phyloP scores from a whole-genome alignment of 2,797 vertebrate species.

The Gymnocypris eckloni region DNA sequence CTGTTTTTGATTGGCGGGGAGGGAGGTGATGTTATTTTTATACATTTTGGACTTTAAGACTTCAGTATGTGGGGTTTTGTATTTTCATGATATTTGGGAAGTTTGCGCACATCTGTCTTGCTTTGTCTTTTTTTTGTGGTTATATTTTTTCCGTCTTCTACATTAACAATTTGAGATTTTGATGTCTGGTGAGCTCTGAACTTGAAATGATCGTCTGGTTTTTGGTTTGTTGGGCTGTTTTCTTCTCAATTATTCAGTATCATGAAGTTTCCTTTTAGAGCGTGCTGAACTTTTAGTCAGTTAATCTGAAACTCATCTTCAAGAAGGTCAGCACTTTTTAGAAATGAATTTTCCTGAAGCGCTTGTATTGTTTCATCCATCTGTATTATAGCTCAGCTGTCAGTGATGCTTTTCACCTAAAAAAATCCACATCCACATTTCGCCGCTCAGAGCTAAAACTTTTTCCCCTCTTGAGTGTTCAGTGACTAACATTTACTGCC shows the following conservation, averaged over 20 bases:
- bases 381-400: conserved; percentile 46
- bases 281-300: conserved; percentile 67
- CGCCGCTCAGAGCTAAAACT: conserved; percentile 35
- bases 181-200: neutral
- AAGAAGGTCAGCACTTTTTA: conserved; percentile 64
- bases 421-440: conserved; percentile 51
- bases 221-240: conserved; percentile 3
- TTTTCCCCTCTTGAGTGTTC: conserved; percentile 13
- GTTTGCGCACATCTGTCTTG: neutral
- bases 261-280: conserved; percentile 68
- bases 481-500: conserved; percentile 27
- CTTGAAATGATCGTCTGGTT: neutral
- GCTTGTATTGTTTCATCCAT: conserved; percentile 66
- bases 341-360: conserved; percentile 64
- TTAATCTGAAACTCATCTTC: conserved; percentile 65
- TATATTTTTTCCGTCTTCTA: neutral
- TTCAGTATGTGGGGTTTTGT: conserved; percentile 38
- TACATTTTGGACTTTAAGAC: neutral
- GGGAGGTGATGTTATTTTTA: neutral
- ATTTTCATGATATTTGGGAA: conserved; percentile 29
- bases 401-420: conserved; percentile 54
- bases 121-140: conserved; percentile 10
- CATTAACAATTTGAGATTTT: neutral
- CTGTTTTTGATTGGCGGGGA: conserved; percentile 5
- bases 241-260: conserved; percentile 63